Base-by-base conservation (phyloP, 1,140 invertebrate species). In the Cherax quadricarinatus region DNA sequence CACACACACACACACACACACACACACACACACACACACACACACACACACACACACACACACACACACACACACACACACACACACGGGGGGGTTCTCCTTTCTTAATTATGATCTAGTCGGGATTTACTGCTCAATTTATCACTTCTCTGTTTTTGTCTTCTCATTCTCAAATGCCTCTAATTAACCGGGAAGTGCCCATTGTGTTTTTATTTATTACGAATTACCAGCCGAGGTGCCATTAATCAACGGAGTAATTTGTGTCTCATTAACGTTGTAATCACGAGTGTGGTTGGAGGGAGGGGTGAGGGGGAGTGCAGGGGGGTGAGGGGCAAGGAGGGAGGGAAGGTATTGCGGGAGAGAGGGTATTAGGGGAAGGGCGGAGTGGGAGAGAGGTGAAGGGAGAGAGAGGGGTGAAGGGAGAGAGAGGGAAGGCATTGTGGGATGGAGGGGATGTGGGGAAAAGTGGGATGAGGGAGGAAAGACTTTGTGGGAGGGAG, bases 91-190 rank as follows among this genome's bases (percentile, higher is more conserved):
- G 57, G 62, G 62, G 4, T 18, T 75, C 6, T n/a, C 7, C 70
- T 75, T 75, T 75, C n/a, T 75, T 75, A 75, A 75, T 75, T 75
- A 75, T 75, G 70, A 75, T 75, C 70, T 75, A 21, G 70, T 4
- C n/a, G 18, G 70, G 18, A 75, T 24, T 75, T 75, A 75, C 6
- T 24, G 24, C 70, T 30, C n/a, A 30, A 75, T 75, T 9, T 75
- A 75, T 75, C 70, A 24, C 24, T 0, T 5, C 70, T 75, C 18
- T 75, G 70, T 75, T 75, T 75, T 75, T 75, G 70, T 30, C 70
- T 75, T 75, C 24, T 57, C 70, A 30, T 75, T 75, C 70, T 75
- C 70, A 75, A 75, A 75, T 75, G 70, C 70, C 70, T 75, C 70
- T 75, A 75, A 75, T 75, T 75, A 75, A 75, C 70, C 70, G 24